Base-by-base conservation (phyloP, 1,140 invertebrate species). In the Lethrus apterus region DNA sequence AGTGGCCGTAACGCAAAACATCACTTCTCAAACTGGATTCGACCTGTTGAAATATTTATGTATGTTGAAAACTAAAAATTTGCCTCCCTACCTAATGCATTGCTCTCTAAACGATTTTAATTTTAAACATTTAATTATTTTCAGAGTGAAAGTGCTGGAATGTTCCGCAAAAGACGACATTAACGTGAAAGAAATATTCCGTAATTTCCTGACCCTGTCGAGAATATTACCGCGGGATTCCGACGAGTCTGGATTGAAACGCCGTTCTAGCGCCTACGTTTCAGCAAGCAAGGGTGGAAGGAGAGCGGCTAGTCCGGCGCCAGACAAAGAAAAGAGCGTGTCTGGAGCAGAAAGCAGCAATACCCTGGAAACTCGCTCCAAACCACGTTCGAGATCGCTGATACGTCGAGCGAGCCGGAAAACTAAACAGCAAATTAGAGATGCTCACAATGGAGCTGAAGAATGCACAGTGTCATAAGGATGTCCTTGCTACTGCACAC, bases 101-200 rank as follows among this genome's bases (percentile, higher is more conserved):
- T n/a, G n/a, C n/a, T n/a, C n/a, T n/a, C n/a, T n/a, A n/a, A n/a
- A n/a, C n/a, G n/a, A n/a, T n/a, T n/a, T n/a, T n/a, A n/a, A n/a
- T n/a, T n/a, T n/a, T n/a, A n/a, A n/a, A n/a, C n/a, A n/a, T n/a
- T n/a, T n/a, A n/a, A n/a, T n/a, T n/a, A n/a, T 11, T 66, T 66
- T 2, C 65, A 81, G 83, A 56, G 80, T 78, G 29, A 84, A 85
- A 64, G 76, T 87, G 10, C 73, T 89, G 55, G 85, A 89, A 62
- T 89, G 85, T 56, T 89, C 85, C 2, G 85, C 86, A 2, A 88
- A 87, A 62, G 82, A 85, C 50, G 81, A 86, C 60, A 74, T 75
- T 55, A 86, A 86, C 63, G 76, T 89, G 44, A 81, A 79, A 58
- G 85, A 89, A 49, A 74, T 88, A 31, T 86, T 86, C 61, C 78